Evolutionary conservation across 2,113 vertebrate genomes (phyloP).

Genomic region (Anarhynchus alexandrinus): DNA sequence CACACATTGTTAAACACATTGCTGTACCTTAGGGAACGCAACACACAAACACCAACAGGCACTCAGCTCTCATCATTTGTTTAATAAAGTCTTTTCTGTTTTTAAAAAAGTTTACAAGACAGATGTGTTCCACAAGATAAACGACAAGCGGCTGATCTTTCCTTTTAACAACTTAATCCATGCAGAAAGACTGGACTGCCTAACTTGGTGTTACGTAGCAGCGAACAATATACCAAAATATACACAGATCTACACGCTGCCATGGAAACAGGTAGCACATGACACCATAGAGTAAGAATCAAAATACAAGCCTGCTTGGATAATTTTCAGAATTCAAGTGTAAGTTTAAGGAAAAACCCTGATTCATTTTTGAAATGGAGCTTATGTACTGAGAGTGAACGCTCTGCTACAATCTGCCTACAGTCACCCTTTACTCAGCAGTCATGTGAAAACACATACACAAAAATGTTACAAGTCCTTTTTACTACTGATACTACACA

Average conservation of each 20-base stretch:
- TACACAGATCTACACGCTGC: not conserved
- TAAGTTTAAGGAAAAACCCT: slow-evolving; percentile 34
- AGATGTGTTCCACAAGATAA: slow-evolving; percentile 49
- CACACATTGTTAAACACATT: accelerated
- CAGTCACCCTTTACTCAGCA: slow-evolving; percentile 1
- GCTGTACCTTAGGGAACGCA: not conserved
- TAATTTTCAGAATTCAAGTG: slow-evolving; percentile 58
- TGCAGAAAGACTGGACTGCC: slow-evolving; percentile 34
- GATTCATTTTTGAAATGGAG: slow-evolving; percentile 16
- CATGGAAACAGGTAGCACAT: slow-evolving; percentile 22
- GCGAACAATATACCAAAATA: slow-evolving; percentile 7
- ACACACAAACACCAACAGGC: not conserved
- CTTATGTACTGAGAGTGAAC: not conserved
- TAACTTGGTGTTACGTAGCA: not conserved
- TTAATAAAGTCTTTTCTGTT: slow-evolving; percentile 57
- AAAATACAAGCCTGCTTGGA: slow-evolving; percentile 27
- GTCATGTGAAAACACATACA: slow-evolving; percentile 7
- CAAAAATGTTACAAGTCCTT: not conserved
- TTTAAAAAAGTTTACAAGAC: slow-evolving; percentile 74
- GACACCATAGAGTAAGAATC: slow-evolving; percentile 21
- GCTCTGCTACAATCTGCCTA: slow-evolving; percentile 16
- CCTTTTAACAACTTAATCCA: slow-evolving; percentile 9
- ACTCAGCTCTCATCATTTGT: slow-evolving; percentile 38
- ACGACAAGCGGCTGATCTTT: not conserved
- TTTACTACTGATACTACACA: slow-evolving; percentile 33